phyloP scores from a whole-genome alignment of 2,797 vertebrate species.

The Rousettus madagascariensis region DNA sequence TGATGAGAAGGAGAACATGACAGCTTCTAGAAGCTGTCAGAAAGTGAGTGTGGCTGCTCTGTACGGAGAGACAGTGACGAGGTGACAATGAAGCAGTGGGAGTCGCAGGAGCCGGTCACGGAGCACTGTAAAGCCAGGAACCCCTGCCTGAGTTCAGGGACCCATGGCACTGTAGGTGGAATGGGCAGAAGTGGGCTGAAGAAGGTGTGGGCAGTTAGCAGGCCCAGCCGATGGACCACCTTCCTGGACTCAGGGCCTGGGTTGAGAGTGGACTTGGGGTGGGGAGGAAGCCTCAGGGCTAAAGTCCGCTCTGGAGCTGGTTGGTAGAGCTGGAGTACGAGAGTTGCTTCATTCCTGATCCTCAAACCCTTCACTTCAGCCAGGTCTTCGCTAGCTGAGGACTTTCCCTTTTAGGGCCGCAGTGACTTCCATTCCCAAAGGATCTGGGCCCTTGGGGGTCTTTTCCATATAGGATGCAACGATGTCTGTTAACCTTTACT shows the following conservation, averaged over 20 bases:
- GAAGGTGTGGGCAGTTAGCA: neutral
- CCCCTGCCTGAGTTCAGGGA: neutral
- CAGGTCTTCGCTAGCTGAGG: neutral
- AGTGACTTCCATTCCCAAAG: neutral
- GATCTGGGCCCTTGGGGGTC: neutral
- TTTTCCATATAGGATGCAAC: neutral
- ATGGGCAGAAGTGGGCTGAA: neutral
- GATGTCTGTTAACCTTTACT: neutral
- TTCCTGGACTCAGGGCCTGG: neutral
- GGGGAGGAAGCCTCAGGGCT: neutral
- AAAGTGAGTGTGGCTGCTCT: neutral
- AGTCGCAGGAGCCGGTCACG: accelerated
- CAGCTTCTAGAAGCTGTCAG: neutral
- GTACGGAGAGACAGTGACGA: neutral
- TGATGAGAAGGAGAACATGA: neutral
- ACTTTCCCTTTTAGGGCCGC: neutral
- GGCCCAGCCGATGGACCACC: neutral
- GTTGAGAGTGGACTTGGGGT: neutral
- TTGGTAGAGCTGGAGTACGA: neutral
- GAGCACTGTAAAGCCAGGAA: accelerated
- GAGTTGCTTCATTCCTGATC: neutral
- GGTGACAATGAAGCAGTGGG: neutral
- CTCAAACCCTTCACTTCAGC: neutral
- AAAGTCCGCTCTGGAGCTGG: neutral
- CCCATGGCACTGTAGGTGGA: neutral